Conservation (phyloP, 2,797 vertebrate species). For the Xiphophorus birchmanni region DNA sequence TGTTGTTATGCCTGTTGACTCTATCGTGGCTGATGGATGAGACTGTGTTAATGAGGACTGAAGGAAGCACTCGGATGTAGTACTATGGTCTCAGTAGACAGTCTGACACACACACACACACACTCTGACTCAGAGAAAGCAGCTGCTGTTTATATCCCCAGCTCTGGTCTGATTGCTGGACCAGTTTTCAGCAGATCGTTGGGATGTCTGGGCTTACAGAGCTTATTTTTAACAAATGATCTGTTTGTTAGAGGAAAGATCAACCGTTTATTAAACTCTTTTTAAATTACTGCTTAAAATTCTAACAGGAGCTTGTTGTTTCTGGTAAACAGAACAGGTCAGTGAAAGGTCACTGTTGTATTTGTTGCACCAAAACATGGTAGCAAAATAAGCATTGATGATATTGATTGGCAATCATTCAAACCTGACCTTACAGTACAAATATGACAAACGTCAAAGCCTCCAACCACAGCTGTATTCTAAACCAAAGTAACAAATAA, state of each 20-base stretch:
- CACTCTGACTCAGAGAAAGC: slow-evolving; percentile 46
- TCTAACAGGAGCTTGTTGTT: no score
- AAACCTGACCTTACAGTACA: no score
- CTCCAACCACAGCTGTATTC: no score
- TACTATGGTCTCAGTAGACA: slow-evolving; percentile 14
- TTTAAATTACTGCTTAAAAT: no score
- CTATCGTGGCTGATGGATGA: slow-evolving; percentile 12
- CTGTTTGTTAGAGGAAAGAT: neutral
- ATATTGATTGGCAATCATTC: no score
- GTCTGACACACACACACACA: slow-evolving; percentile 25
- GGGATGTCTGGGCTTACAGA: neutral
- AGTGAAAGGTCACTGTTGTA: no score
- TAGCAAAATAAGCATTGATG: no score
- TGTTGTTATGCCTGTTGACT: slow-evolving; percentile 13
- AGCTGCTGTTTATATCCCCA: slow-evolving; percentile 42
- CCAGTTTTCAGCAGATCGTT: neutral
- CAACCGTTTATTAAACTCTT: neutral
- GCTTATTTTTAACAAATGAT: neutral
- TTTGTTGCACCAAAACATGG: no score
- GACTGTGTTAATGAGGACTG: slow-evolving; percentile 19
- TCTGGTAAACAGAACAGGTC: no score
- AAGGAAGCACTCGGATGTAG: slow-evolving; percentile 21
- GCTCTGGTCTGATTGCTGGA: neutral
- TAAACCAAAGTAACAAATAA: no score
- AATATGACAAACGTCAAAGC: no score